Evolutionary conservation across 1,140 invertebrate species (phyloP), one percentile per base, ranked within the genome.

Genomic region (Hirudo medicinalis): DNA sequence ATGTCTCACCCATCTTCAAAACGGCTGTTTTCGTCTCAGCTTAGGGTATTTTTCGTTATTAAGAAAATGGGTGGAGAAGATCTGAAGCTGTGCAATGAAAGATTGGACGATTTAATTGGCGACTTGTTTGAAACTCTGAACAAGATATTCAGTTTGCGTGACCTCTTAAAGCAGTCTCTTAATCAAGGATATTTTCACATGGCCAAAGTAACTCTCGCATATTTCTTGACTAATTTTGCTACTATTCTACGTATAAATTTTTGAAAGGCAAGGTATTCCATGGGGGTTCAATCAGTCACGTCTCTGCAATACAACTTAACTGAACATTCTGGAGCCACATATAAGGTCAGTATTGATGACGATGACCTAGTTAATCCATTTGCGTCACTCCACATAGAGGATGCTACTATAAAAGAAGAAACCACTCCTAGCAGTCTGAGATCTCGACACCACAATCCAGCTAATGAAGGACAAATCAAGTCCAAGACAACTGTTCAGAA

Each of bases 241-340:
- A 17, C 15, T 0, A 49, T 49, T 49, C 9, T 5, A 49, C 43
- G 11, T 49, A 49, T 49, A 63, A 11, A 63, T 25, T 63, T 63
- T 54, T 57, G 54, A 2, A 27, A 70, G 69, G 69, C 69, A 20
- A 36, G 69, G n/a, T 70, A 70, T 49, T 49, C 32, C 15, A 70
- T 70, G 69, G 69, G 69, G 20, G 22, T 53, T 22, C 40, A 49
- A 11, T 70, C 69, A 25, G 69, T 70, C n/a, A 54, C 69, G 20
- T 70, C 69, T 25, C 4, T 53, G 15, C 40, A 54, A 49, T 70
- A 70, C 22, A 70, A 70, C 25, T 8, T 49, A 27, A 49, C 40
- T 11, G 69, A 70, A 25, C 3, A 49, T 32, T 27, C 32, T 8
- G 22, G 1, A 49, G 69, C 69, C 6, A 49, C 27, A 13, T 49